These are phyloP conservation scores for Heliangelus exortis DNA, from an alignment of 2,797 vertebrate species.

Conservation along the genomic window DNA sequence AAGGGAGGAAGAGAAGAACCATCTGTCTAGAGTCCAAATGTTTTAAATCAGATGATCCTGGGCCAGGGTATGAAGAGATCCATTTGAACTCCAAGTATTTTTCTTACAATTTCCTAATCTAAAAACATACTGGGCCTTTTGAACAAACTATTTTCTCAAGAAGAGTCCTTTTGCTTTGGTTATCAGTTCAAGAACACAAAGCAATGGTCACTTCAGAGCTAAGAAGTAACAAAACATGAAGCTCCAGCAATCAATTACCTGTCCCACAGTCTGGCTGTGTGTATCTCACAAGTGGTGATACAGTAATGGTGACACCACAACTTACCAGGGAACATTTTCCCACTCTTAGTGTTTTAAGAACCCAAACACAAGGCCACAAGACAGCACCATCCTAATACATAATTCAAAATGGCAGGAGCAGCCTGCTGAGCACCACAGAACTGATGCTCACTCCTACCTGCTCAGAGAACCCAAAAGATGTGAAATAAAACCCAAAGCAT, in stretches of 20 bases:
- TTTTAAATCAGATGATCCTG: neutral
- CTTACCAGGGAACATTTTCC: neutral
- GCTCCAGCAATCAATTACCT: neutral
- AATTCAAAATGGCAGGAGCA: neutral
- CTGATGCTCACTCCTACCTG: neutral
- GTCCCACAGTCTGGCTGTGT: neutral
- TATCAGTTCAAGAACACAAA: neutral
- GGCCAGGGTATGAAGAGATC: neutral
- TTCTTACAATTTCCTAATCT: neutral
- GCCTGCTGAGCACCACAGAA: neutral
- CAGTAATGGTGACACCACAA: neutral
- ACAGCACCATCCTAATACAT: neutral
- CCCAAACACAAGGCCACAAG: neutral
- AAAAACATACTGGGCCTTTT: neutral
- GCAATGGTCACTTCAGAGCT: neutral
- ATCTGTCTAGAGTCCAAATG: neutral
- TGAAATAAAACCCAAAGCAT: neutral
- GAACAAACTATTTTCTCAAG: neutral
- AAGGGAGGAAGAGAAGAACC: neutral
- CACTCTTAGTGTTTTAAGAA: neutral
- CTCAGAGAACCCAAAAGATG: neutral
- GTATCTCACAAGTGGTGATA: neutral
- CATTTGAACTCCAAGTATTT: neutral
- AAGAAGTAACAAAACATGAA: neutral
- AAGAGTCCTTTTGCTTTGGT: neutral